Base-by-base conservation (phyloP, 37 sponge, comb jelly and placozoan genomes). In the Hexactinellida sp. region DNA sequence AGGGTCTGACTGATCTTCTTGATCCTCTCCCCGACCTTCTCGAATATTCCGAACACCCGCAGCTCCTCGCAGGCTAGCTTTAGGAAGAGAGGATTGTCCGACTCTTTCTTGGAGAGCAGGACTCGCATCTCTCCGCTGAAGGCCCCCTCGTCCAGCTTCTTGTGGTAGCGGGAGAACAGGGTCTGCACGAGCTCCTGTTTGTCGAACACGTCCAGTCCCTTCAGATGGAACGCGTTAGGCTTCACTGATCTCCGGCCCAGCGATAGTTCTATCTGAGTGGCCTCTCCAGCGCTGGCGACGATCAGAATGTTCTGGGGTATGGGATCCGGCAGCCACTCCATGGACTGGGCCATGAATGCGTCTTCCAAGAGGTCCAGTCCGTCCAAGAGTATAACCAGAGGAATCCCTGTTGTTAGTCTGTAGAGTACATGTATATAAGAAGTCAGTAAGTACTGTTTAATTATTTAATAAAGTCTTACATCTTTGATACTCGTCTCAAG, bases 81-180 rank as follows among this genome's bases (percentile, higher is more conserved):
- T 16, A 99, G 91, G 83, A 90, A 99, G 28, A 95, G 92, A 84
- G 99, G 99, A 37, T 90, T 95, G 52, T 37, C 84, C 0, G 99
- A 92, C 23, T 95, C 99, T 82, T 90, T 94, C 92, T 99, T 99
- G 83, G 91, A 92, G 24, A 99, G 89, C 30, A 99, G 90, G 13
- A 99, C 85, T 39, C 94, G 92, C 97, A 96, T 90, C 85, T 99
- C 97, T 88, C 94, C 95, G 85, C 94, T 95, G 89, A 99, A 99
- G 19, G 94, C 90, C 23, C 92, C 91, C 85, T 99, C 99, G 25
- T 99, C 96, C 36, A 99, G 90, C 36, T 82, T 87, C 85, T 99
- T 99, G n/a, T 94, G 90, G 82, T 95, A 90, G 24, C 86, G 84
- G 28, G 89, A 84, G 38, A 99, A 90, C 37, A 71, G 89, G 36